A percentile compares a stretch with the other conserved stretches of the same genome.
These are phyloP conservation scores for Blennius ocellaris DNA, from an alignment of 2,113 vertebrate genomes.

Conservation along the genomic window DNA sequence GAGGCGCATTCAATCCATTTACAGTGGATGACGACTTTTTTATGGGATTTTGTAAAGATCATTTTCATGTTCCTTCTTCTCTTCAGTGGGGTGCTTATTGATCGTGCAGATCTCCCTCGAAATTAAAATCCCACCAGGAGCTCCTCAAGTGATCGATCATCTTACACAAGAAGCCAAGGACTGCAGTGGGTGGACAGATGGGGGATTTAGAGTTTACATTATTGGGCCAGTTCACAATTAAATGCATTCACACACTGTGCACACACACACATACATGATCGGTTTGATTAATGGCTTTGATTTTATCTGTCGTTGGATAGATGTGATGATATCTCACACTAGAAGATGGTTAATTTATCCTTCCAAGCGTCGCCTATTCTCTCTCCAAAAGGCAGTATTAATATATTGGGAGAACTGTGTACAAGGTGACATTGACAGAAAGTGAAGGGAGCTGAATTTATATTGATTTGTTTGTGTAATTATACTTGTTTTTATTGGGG, in stretches of 20 bases:
- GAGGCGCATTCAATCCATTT: too few species aligned
- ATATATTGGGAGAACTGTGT: constrained; percentile 32
- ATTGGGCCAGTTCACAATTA: constrained; percentile 48
- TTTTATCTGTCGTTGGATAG: constrained; percentile 51
- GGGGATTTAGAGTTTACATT: constrained; percentile 61
- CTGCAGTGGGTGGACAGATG: constrained; percentile 47
- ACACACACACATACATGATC: neutral
- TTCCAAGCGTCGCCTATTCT: neutral
- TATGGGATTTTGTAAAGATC: constrained; percentile 32
- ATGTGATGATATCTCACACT: constrained; percentile 48
- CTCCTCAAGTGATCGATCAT: constrained; percentile 56
- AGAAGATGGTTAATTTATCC: constrained; percentile 48
- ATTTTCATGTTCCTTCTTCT: constrained; percentile 37
- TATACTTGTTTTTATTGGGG: neutral
- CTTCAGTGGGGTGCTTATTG: constrained; percentile 40
- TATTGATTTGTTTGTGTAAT: constrained; percentile 28
- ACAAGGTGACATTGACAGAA: constrained; percentile 37
- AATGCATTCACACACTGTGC: neutral
- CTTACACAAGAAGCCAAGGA: constrained; percentile 9
- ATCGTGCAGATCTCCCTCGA: constrained; percentile 43
- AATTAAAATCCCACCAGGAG: constrained; percentile 48
- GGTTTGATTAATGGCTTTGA: constrained; percentile 54
- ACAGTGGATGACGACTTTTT: constrained; percentile 2
- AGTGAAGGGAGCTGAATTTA: neutral
- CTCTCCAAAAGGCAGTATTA: constrained; percentile 12